phyloP scores from a whole-genome alignment of 2,113 vertebrate species.

The Macquaria australasica region DNA sequence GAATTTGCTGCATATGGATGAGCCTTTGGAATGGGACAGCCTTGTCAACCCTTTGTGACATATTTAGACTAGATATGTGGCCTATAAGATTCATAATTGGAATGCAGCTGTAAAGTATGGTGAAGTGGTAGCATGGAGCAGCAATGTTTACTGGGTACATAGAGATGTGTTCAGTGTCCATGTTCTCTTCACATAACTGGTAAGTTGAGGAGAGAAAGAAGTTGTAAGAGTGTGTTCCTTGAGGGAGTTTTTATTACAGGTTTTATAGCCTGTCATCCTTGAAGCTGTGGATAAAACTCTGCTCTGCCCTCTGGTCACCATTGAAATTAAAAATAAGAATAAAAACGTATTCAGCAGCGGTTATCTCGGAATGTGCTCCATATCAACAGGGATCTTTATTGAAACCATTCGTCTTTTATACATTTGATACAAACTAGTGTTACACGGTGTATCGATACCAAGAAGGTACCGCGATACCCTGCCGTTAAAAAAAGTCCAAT shows the following conservation, averaged over 20 bases:
- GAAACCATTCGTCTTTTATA: background rate
- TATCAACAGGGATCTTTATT: background rate
- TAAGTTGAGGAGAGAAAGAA: background rate
- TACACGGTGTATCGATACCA: no score
- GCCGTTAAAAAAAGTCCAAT: no score
- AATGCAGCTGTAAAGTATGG: background rate
- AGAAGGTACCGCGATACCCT: no score
- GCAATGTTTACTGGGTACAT: background rate
- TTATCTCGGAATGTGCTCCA: background rate
- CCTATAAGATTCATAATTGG: background rate
- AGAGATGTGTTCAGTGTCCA: background rate
- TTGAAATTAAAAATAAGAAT: background rate
- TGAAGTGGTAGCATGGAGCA: background rate
- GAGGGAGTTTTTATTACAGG: constrained; percentile 23
- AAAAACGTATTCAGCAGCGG: background rate
- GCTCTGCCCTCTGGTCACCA: background rate
- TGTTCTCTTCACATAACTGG: background rate
- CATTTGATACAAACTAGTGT: no score
- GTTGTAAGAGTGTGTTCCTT: background rate
- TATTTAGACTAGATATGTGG: background rate
- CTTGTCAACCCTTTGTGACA: background rate
- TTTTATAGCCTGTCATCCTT: constrained; percentile 22
- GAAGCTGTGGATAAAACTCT: constrained; percentile 8
- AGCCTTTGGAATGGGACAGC: background rate
- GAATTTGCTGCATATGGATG: no score